Base-by-base conservation (phyloP, 2,113 vertebrate species). In the Apeltes quadracus region DNA sequence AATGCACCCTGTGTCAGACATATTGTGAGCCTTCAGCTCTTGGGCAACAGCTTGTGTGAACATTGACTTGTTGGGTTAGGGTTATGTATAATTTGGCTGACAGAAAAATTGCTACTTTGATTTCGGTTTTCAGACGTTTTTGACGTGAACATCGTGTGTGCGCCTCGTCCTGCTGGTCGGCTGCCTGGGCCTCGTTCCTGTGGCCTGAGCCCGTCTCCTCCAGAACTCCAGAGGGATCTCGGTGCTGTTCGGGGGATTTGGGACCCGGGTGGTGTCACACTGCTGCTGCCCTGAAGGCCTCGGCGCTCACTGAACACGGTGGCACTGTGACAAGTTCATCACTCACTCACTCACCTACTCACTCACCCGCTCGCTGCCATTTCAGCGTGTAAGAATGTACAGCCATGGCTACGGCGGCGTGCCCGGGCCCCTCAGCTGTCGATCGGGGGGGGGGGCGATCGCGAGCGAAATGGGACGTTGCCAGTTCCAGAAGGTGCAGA, bases 341-440 rank as follows among this genome's bases (percentile, higher is more conserved):
- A 84, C 76, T 83, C 76, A 84, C 38, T 75, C 72, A 63, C 65
- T 69, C 75, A 55, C 76, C 48, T 59, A 66, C 83, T 68, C 50
- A 54, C 64, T 64, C 54, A 61, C 29, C 5, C 29, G 5, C 29
- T 32, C 29, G 5, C 29, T 5, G 51, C 76, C 74, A 76, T 84
- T 84, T 64, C 55, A 69, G 70, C 72, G 1, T 86, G 88, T 87
- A 83, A 88, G 83, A 82, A 79, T 83, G 85, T 84, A 85, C 84
- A 90, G 63, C 55, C 22, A 61, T 39, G 7, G 68, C 72, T 54
- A 25, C 58, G 56, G 73, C 65, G 71, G 61, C 66, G 74, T 70
- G 61, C 53, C 61, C 59, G n/a, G 48, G 27, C 61, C 61, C 36
- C 67, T 79, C 64, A 65, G 81, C 81, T 84, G 84, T 29, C 83